Base-by-base conservation (phyloP, 2,797 vertebrate species). In the Ataeniobius toweri region DNA sequence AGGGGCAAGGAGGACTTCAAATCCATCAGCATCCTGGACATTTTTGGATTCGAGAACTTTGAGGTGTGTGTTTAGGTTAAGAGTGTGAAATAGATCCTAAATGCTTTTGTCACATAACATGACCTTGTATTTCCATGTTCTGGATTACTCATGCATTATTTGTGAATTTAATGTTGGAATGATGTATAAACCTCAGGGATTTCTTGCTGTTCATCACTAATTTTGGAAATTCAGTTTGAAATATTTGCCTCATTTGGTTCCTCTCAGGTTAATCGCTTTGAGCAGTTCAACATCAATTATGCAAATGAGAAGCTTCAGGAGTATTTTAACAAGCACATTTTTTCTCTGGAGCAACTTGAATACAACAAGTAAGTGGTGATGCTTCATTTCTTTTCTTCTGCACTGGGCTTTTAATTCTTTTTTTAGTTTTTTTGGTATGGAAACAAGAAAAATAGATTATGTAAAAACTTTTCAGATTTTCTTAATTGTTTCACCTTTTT, bases 201-300 rank as follows among this genome's bases (percentile, higher is more conserved):
- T 5, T 24, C 6, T 22, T 63, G 16, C 61, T 36, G 31, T 39
- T 18, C 28, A 20, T 53, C 18, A 20, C 51, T 36, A 18, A 39
- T 18, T 5, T 22, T 5, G 16, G 31, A 7, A 13, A 12, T 67
- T 26, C 67, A 55, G 0, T 0, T 22, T 26, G 28, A 78, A 14
- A 59, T 31, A 3, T 56, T 51, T 1, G 22, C 26, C 16, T 48
- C 0, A 0, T 36, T 46, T 44, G 26, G 24, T 69, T 18, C 46
- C 39, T 76, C 26, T 0, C 85, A 99, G 98, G 96, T 99, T 69
- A 99, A 99, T 90, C 97, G 94, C 91, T 99, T 99, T 71, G 98
- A 99, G 89, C 98, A 99, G 93, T 99, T 99, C 94, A 99, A 96
- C 92, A 99, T 99, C 90, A 99, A 99, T 95, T 99, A 99, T 94